A percentile compares a stretch with the other conserved stretches of the same genome.
Evolutionary conservation across 2,888 invertebrate species (phyloP).

Genomic region (Eristalis intricaria): DNA sequence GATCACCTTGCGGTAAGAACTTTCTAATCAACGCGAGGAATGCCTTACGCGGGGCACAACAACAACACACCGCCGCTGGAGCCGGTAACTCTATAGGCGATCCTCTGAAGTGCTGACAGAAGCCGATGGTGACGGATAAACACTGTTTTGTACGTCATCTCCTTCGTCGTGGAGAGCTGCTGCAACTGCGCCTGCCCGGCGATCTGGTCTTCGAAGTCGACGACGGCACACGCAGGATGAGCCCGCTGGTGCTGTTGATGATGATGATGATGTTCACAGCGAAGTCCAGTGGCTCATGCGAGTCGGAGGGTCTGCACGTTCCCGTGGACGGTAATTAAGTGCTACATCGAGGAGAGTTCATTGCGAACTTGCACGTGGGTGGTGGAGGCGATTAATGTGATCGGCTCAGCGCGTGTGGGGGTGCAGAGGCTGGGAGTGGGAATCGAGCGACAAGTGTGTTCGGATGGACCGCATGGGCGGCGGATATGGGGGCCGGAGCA

Average conservation of each 20-base stretch:
- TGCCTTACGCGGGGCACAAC: conserved; percentile 38
- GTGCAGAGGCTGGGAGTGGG: background rate
- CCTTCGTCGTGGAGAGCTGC: background rate
- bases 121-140: conserved; percentile 68
- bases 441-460: background rate
- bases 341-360: conserved; percentile 36
- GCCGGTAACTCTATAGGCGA: conserved; percentile 39
- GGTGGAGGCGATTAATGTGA: conserved; percentile 8
- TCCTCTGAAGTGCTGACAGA: conserved; percentile 63
- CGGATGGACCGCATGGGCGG: background rate
- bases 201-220: conserved; percentile 18
- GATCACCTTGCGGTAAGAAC: conserved; percentile 76
- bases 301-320: conserved; percentile 54
- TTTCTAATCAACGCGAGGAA: conserved; percentile 68
- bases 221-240: background rate
- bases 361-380: conserved; percentile 50
- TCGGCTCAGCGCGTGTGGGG: background rate
- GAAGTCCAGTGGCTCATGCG: conserved; percentile 58
- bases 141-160: conserved; percentile 53
- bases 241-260: background rate
- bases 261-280: conserved; percentile 15
- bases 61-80: background rate
- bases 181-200: conserved; percentile 15
- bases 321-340: conserved; percentile 49
- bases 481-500: background rate